These are phyloP conservation scores for Scaeva pyrastri DNA, from an alignment of 2,888 invertebrate species.

Conservation along the genomic window DNA sequence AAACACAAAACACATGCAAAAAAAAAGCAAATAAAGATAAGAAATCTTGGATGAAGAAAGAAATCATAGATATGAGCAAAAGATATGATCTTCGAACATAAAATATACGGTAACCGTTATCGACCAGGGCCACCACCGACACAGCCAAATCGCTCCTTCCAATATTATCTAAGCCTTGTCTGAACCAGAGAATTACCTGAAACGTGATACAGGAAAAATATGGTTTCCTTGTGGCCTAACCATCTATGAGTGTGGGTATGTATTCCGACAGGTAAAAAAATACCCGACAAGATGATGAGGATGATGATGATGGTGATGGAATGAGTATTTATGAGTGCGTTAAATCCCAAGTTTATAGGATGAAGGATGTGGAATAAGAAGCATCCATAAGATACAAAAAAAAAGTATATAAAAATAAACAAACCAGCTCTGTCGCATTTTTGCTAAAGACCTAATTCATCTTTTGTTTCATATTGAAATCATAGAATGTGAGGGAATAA, in stretches of 20 bases:
- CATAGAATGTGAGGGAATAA: not conserved
- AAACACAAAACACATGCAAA: not conserved
- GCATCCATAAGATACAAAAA: not conserved
- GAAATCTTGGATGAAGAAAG: not conserved
- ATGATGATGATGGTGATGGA: not conserved
- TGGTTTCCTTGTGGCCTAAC: slow-evolving; percentile 3
- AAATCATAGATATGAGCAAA: slow-evolving; percentile 22
- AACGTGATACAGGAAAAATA: slow-evolving; percentile 41
- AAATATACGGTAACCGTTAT: not conserved
- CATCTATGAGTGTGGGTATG: not conserved
- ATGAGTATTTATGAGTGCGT: slow-evolving; percentile 21
- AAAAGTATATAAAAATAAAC: not conserved
- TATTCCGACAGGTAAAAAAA: slow-evolving; percentile 8
- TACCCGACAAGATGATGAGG: not conserved
- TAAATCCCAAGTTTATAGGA: not conserved
- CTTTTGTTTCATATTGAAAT: slow-evolving; percentile 57
- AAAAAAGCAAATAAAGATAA: no score
- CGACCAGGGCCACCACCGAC: not conserved
- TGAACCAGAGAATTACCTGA: slow-evolving; percentile 25
- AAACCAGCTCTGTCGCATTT: slow-evolving; percentile 47
- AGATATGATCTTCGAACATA: slow-evolving; percentile 23
- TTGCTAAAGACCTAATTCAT: slow-evolving; percentile 60
- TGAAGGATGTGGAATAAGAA: not conserved
- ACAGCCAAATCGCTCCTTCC: not conserved
- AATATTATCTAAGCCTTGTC: slow-evolving; percentile 32